These are phyloP conservation scores for Myotis findleyi DNA, from an alignment of 2,797 vertebrate genomes.

Conservation along the genomic window DNA sequence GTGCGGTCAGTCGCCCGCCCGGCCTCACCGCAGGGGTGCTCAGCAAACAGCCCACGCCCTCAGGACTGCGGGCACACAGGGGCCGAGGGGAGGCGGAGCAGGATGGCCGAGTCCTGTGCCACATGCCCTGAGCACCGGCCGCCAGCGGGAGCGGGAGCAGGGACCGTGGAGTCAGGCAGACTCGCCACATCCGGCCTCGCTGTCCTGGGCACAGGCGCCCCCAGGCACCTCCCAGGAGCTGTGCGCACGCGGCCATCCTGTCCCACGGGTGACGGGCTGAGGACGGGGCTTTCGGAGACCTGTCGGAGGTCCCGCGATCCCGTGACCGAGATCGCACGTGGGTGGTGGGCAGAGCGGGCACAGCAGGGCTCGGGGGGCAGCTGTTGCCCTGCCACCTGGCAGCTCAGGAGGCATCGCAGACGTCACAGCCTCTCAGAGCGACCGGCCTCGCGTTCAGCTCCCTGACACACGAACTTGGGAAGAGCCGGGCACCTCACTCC, in stretches of 20 bases:
- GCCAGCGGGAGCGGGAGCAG: not conserved
- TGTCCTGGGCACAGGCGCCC: too few relatives aligned
- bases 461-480: not conserved
- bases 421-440: not conserved
- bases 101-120: not conserved
- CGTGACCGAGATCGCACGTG: rapidly evolving
- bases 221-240: not conserved
- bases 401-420: not conserved
- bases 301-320: not conserved
- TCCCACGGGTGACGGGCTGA: not conserved
- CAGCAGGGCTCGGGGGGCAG: not conserved
- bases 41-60: not conserved
- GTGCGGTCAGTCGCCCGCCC: too few relatives aligned
- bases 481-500: too few relatives aligned
- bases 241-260: not conserved
- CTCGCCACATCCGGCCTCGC: too few relatives aligned
- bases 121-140: not conserved
- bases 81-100: not conserved
- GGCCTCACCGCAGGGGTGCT: too few relatives aligned
- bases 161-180: not conserved
- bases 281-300: not conserved
- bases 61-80: rapidly evolving
- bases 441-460: not conserved
- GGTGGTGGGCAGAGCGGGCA: not conserved
- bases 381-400: not conserved